Conservation (phyloP, 2,888 invertebrate species). For the Heteromyza rotundicornis region DNA sequence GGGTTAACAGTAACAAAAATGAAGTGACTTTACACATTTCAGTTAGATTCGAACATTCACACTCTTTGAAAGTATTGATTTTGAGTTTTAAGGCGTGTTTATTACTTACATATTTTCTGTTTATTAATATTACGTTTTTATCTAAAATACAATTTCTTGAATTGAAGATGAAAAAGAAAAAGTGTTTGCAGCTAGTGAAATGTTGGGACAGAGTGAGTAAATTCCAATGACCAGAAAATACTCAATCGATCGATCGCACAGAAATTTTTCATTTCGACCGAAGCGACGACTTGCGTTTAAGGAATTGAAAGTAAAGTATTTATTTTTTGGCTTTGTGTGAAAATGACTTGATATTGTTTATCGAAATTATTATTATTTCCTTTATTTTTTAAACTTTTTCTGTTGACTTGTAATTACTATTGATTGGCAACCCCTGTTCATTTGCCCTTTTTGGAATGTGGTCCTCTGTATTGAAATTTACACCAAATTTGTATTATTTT, state of each 20-base stretch:
- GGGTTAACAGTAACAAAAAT: too few species aligned
- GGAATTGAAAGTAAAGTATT: not conserved
- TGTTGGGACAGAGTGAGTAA: constrained; percentile 49
- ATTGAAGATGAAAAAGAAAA: constrained; percentile 7
- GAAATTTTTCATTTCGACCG: too few species aligned
- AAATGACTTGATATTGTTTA: not conserved
- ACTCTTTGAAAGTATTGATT: too few species aligned
- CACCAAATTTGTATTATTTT: not conserved
- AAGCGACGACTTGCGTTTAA: too few species aligned
- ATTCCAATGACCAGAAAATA: too few species aligned
- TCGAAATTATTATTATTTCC: not conserved
- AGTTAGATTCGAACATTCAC: too few species aligned
- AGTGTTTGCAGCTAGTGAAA: constrained; percentile 37
- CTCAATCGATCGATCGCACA: too few species aligned
- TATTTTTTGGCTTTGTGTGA: not conserved
- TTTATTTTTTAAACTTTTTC: not conserved
- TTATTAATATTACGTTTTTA: not conserved
- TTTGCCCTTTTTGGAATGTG: not conserved
- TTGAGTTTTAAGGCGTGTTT: not conserved
- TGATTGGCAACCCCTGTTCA: not conserved
- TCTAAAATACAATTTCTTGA: not conserved
- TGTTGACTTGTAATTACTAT: not conserved
- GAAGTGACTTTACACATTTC: too few species aligned
- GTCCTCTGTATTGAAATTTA: not conserved
- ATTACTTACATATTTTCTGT: not conserved